Percentiles rank a stretch among this genome's conserved stretches.
Conservation (phyloP, 2,888 invertebrate genomes). For the Cephus spinipes region DNA sequence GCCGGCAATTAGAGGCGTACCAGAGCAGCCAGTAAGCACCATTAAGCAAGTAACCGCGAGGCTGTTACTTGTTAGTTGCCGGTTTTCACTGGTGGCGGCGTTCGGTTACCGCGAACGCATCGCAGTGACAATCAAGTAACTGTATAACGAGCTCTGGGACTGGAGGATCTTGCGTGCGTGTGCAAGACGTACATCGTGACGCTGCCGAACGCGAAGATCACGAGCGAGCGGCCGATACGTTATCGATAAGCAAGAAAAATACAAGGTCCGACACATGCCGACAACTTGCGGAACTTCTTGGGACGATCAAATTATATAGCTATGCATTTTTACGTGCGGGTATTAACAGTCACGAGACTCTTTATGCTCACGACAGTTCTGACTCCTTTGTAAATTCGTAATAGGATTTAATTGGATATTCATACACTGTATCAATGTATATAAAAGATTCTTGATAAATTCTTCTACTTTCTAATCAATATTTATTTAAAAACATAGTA, state of each 20-base stretch:
- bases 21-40: slow-evolving; percentile 35
- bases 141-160: not conserved
- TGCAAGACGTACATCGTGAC: not conserved
- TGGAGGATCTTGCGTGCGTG: not conserved
- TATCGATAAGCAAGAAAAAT: slow-evolving; percentile 48
- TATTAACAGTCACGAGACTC: not conserved
- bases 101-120: not conserved
- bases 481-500: too few species aligned
- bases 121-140: not conserved
- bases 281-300: slow-evolving; percentile 13
- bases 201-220: not conserved
- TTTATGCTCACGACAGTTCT: not conserved
- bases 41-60: slow-evolving; percentile 49
- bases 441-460: too few species aligned
- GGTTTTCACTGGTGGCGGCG: slow-evolving; percentile 2
- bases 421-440: too few species aligned
- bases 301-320: not conserved
- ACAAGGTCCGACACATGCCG: slow-evolving; percentile 31
- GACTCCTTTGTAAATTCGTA: too few species aligned
- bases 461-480: too few species aligned
- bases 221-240: slow-evolving; percentile 36
- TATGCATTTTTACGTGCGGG: not conserved
- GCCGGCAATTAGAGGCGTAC: slow-evolving; percentile 53
- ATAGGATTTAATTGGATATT: too few species aligned
- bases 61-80: slow-evolving; percentile 26